phyloP scores from a whole-genome alignment of 2,888 invertebrate genomes.

The Prenolepis imparis region DNA sequence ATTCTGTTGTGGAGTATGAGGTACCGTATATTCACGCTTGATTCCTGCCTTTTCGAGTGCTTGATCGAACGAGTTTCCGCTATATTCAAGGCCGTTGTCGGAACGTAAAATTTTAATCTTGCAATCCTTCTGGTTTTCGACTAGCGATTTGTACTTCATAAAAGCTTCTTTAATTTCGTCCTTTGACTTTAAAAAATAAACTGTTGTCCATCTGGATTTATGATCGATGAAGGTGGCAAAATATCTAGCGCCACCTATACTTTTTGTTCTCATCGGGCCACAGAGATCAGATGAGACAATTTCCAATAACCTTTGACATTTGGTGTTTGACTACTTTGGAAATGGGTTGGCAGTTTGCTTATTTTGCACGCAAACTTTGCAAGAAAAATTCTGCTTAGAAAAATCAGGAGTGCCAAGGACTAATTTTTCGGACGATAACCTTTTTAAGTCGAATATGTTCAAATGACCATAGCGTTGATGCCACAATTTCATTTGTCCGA shows the following conservation, averaged over 20 bases:
- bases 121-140: not conserved
- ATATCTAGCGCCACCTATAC: not conserved
- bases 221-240: not conserved
- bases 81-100: not conserved
- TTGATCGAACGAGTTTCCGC: not conserved
- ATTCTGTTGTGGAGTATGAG: not conserved
- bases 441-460: not conserved
- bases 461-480: not conserved
- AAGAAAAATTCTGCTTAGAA: not conserved
- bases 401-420: not conserved
- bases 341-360: not conserved
- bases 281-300: not conserved
- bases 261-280: not conserved
- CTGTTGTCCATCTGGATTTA: not conserved
- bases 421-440: not conserved
- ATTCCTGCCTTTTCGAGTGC: not conserved
- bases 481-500: not conserved
- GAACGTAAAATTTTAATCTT: not conserved
- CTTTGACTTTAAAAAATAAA: not conserved
- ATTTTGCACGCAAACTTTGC: not conserved
- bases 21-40: not conserved
- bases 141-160: not conserved
- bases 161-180: not conserved
- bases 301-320: not conserved
- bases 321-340: not conserved